These are phyloP conservation scores for Hipparchia sbordonii DNA, from an alignment of 2,888 invertebrate genomes.

Conservation along the genomic window DNA sequence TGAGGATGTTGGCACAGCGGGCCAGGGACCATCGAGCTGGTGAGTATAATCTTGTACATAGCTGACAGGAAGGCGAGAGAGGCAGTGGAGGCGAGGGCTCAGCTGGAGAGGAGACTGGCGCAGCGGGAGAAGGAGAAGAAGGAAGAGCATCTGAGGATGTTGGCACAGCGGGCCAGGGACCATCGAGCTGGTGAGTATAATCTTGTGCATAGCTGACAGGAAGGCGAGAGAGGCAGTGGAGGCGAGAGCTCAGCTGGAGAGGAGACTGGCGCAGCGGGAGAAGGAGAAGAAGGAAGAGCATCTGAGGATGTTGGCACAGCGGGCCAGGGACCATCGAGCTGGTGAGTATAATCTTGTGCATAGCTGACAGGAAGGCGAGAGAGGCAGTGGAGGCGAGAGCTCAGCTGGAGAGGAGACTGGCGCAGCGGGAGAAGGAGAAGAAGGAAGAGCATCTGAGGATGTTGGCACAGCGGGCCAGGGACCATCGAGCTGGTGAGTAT, in stretches of 20 bases:
- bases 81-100: slow-evolving; percentile 97
- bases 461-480: slow-evolving; percentile 97
- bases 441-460: slow-evolving; percentile 97
- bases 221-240: slow-evolving; percentile 99
- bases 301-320: slow-evolving; percentile 95
- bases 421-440: slow-evolving; percentile 98
- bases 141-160: slow-evolving; percentile 94
- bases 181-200: slow-evolving; percentile 91
- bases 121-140: slow-evolving; percentile 99
- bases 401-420: slow-evolving; percentile 96
- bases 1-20: slow-evolving; percentile 95
- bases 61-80: slow-evolving; percentile 98
- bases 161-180: slow-evolving; percentile 98
- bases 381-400: slow-evolving; percentile 99
- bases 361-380: slow-evolving; percentile 97
- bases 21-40: slow-evolving; percentile 98
- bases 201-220: slow-evolving; percentile 93
- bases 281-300: slow-evolving; percentile 99
- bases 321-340: slow-evolving; percentile 97
- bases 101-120: slow-evolving; percentile 97
- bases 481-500: slow-evolving; percentile 93
- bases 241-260: slow-evolving; percentile 96
- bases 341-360: slow-evolving; percentile 88
- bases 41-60: slow-evolving; percentile 86
- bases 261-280: slow-evolving; percentile 97